These are phyloP conservation scores for Danio choprae DNA, from an alignment of 2,797 vertebrate species.

Conservation along the genomic window DNA sequence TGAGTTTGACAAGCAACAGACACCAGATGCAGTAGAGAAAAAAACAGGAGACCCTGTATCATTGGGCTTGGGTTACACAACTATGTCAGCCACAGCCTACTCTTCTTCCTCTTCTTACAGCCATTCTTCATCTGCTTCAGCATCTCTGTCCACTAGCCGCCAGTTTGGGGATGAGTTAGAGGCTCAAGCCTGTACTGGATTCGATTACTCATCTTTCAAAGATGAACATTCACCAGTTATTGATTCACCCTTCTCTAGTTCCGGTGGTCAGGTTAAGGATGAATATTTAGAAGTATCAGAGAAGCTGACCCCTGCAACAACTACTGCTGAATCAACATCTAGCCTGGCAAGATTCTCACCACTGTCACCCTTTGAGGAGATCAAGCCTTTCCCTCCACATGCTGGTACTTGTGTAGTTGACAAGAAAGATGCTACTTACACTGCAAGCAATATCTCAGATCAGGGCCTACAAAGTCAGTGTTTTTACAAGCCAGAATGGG, in stretches of 20 bases:
- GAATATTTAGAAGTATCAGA: slow-evolving; percentile 93
- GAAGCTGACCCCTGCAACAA: slow-evolving; percentile 74
- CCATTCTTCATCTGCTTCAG: slow-evolving; percentile 85
- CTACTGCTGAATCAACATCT: slow-evolving; percentile 78
- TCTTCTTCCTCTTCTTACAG: slow-evolving; percentile 85
- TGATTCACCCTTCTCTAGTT: slow-evolving; percentile 71
- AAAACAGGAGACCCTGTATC: slow-evolving; percentile 74
- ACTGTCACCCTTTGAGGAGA: slow-evolving; percentile 80
- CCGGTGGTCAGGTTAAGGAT: slow-evolving; percentile 78
- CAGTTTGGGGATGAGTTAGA: slow-evolving; percentile 83
- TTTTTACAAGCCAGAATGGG: slow-evolving; percentile 80
- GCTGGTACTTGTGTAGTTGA: slow-evolving; percentile 69
- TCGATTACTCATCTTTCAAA: slow-evolving; percentile 85
- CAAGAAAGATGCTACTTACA: slow-evolving; percentile 70
- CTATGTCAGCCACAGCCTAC: slow-evolving; percentile 75
- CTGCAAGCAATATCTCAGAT: slow-evolving; percentile 71
- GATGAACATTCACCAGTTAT: slow-evolving; percentile 80
- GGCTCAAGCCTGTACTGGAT: slow-evolving; percentile 78
- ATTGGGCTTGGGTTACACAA: slow-evolving; percentile 80
- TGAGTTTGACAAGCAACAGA: slow-evolving; percentile 72
- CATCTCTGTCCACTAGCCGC: slow-evolving; percentile 84
- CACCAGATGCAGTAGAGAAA: slow-evolving; percentile 64
- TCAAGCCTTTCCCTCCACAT: slow-evolving; percentile 74
- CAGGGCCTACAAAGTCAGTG: slow-evolving; percentile 77
- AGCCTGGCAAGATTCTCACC: slow-evolving; percentile 81